Base-by-base conservation (phyloP, 2,797 vertebrate species). In the Labroides dimidiatus region DNA sequence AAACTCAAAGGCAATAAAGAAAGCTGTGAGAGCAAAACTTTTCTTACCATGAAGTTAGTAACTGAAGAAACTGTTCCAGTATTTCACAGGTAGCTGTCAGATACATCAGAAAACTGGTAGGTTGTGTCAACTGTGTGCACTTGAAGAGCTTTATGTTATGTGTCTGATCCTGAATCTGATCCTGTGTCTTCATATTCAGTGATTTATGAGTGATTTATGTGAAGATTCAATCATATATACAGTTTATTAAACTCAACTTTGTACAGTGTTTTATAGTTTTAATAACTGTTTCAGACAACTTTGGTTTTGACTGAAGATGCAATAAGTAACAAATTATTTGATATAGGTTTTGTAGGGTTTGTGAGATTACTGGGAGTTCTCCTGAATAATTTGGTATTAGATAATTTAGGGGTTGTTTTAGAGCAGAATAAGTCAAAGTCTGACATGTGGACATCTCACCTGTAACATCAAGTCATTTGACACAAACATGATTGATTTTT, bases 401-500 rank as follows among this genome's bases (percentile, higher is more conserved):
- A 27, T n/a, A n/a, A n/a, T n/a, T n/a, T n/a, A n/a, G n/a, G n/a
- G n/a, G n/a, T n/a, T n/a, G n/a, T n/a, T n/a, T n/a, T n/a, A n/a
- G n/a, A n/a, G n/a, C n/a, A n/a, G n/a, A n/a, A n/a, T n/a, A n/a
- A n/a, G n/a, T n/a, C 37, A 14, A 14, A 24, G 14, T 4, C 69
- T 56, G 37, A 36, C 36, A 42, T 44, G 2, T 17, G 0, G 30
- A 33, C 27, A 44, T 21, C 16, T 49, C n/a, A 15, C 3, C 60
- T 73, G 78, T 86, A 82, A 79, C 59, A 60, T 64, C 14, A 69
- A 33, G 27, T 39, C 6, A 12, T 56, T 51, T 64, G n/a, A 51
- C 10, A n/a, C 39, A 73, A 75, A 59, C n/a, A 4, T 11, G 13
- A 49, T 36, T 64, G 72, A 62, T 80, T 73, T 11, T 33, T 20